phyloP scores from a whole-genome alignment of 2,888 invertebrate species.

The Escarpia spicata region DNA sequence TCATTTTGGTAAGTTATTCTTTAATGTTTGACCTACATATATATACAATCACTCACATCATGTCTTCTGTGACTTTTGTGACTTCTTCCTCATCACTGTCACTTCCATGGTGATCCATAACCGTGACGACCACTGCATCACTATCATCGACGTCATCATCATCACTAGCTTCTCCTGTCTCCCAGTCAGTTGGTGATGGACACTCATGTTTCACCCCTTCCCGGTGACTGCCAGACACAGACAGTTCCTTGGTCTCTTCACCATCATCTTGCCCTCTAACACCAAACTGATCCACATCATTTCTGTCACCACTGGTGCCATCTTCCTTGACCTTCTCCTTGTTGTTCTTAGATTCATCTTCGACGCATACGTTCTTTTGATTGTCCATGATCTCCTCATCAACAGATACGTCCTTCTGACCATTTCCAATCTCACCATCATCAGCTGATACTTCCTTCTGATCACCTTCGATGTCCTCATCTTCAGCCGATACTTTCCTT shows the following conservation, averaged over 20 bases:
- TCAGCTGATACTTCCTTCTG: background rate
- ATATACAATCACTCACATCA: background rate
- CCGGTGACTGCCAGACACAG: background rate
- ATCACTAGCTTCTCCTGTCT: background rate
- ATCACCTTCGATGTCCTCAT: background rate
- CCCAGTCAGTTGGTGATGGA: background rate
- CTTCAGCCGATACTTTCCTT: background rate
- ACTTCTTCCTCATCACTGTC: background rate
- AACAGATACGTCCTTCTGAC: background rate
- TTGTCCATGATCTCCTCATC: background rate
- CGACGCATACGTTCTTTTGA: background rate
- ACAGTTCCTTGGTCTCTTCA: background rate
- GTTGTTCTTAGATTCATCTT: background rate
- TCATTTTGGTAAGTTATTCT: too few relatives aligned
- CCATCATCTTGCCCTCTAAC: background rate
- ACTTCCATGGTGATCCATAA: conserved; percentile 39
- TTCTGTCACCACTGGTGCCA: background rate
- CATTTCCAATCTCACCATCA: background rate
- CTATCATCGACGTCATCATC: conserved; percentile 48
- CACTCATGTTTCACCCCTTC: background rate
- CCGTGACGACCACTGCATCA: conserved; percentile 48
- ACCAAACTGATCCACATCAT: background rate
- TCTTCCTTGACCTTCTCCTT: background rate
- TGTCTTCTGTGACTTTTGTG: background rate
- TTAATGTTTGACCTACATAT: too few relatives aligned